Percentiles rank a stretch among this genome's conserved stretches.
Conservation (phyloP, 2,888 invertebrate species). For the Epirrhoe tristata region DNA sequence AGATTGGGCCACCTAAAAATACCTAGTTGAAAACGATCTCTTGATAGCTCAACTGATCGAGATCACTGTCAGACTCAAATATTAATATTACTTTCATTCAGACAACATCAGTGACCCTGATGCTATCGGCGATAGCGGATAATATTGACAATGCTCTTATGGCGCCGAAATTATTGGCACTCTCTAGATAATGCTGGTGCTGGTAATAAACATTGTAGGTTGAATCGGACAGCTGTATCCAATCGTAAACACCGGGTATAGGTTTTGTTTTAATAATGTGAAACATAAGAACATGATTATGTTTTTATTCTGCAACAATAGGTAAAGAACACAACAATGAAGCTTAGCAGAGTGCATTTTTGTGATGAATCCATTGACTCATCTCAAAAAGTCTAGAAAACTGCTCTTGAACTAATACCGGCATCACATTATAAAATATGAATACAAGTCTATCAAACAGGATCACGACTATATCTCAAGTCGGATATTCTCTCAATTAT, state of each 20-base stretch:
- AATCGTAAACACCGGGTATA: background rate
- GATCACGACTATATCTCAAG: no score
- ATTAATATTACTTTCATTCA: background rate
- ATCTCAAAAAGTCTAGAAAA: no score
- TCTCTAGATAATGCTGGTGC: slow-evolving; percentile 21
- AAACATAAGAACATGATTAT: background rate
- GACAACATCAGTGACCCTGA: background rate
- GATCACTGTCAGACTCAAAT: background rate
- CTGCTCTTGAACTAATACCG: no score
- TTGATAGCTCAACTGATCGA: background rate
- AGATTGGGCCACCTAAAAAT: no score
- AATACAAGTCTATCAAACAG: no score
- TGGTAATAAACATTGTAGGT: slow-evolving; percentile 6
- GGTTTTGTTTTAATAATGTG: background rate
- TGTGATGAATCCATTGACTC: no score
- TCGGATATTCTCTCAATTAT: no score
- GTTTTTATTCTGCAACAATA: no score
- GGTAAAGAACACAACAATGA: no score
- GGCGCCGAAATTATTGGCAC: slow-evolving; percentile 46
- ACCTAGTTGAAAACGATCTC: no score
- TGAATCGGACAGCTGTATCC: background rate
- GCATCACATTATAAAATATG: no score
- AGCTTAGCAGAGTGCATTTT: no score
- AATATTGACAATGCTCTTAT: slow-evolving; percentile 55
- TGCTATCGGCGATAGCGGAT: slow-evolving; percentile 53